Evolutionary conservation across 2,113 vertebrate genomes (phyloP).

Genomic region (Hiodon alosoides): DNA sequence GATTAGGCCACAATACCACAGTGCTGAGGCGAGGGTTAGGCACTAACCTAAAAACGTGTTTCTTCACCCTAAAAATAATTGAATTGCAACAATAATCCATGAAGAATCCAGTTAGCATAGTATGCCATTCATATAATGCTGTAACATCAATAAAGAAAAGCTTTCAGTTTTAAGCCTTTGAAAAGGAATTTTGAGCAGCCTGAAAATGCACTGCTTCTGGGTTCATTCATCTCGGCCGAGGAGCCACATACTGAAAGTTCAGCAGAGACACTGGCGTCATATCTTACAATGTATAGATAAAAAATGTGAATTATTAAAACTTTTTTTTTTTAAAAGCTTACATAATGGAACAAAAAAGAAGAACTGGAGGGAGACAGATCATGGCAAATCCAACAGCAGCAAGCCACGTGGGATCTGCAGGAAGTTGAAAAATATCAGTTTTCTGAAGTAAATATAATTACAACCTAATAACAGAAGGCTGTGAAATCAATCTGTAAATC

Average conservation of each 20-base stretch:
- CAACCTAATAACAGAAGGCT: too few relatives aligned
- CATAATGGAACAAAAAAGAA: constrained; percentile 30
- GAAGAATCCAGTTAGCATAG: background rate
- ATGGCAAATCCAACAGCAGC: background rate
- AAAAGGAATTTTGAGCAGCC: background rate
- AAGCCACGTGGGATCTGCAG: constrained; percentile 40
- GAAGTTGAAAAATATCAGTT: background rate
- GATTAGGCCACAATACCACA: constrained; percentile 35
- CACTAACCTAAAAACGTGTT: constrained; percentile 37
- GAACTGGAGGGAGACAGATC: constrained; percentile 35
- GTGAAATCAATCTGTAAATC: too few relatives aligned
- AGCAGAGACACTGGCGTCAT: background rate
- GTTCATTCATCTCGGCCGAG: background rate
- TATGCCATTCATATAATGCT: background rate
- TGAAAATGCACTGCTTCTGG: background rate
- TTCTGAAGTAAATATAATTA: background rate
- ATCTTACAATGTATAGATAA: background rate
- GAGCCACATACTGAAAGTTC: background rate
- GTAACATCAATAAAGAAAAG: background rate
- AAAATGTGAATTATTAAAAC: background rate
- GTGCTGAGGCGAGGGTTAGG: constrained; percentile 52
- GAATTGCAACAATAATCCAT: background rate
- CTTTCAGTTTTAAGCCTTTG: background rate
- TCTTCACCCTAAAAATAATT: constrained; percentile 37
- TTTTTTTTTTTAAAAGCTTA: background rate